A percentile compares a stretch with the other conserved stretches of the same genome.
Evolutionary conservation across 2,797 vertebrate species (phyloP).

Genomic region (Sebastes matsubarae): DNA sequence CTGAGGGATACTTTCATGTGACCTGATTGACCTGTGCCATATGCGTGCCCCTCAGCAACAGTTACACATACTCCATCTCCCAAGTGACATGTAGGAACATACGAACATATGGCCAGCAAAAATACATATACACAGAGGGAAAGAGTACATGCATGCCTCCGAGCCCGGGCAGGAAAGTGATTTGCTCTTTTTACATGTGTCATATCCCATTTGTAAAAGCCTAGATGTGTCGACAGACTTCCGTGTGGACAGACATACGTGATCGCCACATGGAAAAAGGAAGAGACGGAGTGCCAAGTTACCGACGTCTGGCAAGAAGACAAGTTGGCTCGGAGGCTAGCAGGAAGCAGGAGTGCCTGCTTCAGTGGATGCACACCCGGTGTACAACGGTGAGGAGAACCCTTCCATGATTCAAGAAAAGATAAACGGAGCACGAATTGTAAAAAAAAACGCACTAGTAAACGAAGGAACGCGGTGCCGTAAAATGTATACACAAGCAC

Average conservation of each 20-base stretch:
- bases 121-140: neutral
- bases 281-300: slow-evolving; percentile 66
- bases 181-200: slow-evolving; percentile 45
- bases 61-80: slow-evolving; percentile 8
- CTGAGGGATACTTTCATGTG: slow-evolving; percentile 38
- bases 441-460: neutral
- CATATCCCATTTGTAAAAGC: slow-evolving; percentile 48
- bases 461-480: neutral
- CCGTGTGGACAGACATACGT: slow-evolving; percentile 71
- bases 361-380: slow-evolving; percentile 65
- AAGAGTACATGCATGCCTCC: slow-evolving; percentile 3
- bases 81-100: neutral
- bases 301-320: slow-evolving; percentile 67
- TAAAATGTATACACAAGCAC: neutral
- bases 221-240: slow-evolving; percentile 61
- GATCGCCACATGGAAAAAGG: slow-evolving; percentile 78
- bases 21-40: slow-evolving; percentile 47
- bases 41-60: slow-evolving; percentile 23
- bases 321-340: slow-evolving; percentile 63
- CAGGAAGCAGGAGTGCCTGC: slow-evolving; percentile 69
- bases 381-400: slow-evolving; percentile 42
- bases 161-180: slow-evolving; percentile 25
- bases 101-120: slow-evolving; percentile 5
- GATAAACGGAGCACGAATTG: neutral
- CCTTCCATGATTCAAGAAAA: slow-evolving; percentile 34